Conservation (phyloP, 2,888 invertebrate genomes). For the Listrodromus nycthemerus region DNA sequence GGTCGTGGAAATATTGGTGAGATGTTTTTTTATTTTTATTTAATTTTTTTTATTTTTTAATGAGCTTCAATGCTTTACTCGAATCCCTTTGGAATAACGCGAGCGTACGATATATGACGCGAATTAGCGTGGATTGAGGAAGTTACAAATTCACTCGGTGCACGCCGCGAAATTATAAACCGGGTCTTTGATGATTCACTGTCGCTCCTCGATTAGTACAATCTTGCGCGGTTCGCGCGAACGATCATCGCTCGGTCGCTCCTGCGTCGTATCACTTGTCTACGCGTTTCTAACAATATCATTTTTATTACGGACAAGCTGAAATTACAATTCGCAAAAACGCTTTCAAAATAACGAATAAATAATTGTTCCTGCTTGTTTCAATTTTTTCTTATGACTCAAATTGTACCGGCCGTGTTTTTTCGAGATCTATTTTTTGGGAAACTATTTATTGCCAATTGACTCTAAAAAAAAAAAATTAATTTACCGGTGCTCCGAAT, state of each 20-base stretch:
- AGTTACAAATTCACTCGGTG: conserved; percentile 66
- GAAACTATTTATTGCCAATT: no score
- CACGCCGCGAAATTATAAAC: conserved; percentile 63
- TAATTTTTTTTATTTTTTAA: no score
- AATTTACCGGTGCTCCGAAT: no score
- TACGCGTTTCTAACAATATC: background rate
- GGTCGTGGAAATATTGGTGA: background rate
- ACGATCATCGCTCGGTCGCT: background rate
- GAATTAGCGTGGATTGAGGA: conserved; percentile 63
- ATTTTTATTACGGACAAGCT: background rate
- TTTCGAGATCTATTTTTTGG: no score
- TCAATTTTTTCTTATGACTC: no score
- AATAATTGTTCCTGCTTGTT: background rate
- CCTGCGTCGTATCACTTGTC: conserved; percentile 41
- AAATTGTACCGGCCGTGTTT: no score
- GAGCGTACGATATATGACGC: conserved; percentile 28
- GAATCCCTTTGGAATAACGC: conserved; percentile 7
- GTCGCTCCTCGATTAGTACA: conserved; percentile 67
- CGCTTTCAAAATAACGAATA: background rate
- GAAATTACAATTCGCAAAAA: background rate
- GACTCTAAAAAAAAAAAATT: no score
- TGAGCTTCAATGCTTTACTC: background rate
- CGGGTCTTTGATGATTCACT: conserved; percentile 62
- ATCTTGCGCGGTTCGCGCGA: conserved; percentile 60
- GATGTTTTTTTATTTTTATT: background rate